Evolutionary conservation across 1,140 invertebrate species (phyloP).

Genomic region (Ridgeia piscesae): DNA sequence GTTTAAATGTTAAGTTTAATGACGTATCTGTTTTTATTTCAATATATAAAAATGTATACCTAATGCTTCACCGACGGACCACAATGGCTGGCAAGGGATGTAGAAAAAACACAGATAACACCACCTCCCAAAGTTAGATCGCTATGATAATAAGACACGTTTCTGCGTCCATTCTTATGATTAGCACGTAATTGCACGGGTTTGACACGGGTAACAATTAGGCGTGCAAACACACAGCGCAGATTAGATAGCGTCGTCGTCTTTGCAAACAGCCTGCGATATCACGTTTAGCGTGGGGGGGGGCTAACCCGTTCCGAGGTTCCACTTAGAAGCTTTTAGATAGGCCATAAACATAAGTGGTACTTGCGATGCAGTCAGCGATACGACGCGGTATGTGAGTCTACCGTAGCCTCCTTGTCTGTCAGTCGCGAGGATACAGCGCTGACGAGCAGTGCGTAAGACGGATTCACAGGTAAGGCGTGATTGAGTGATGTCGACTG

Average conservation of each 20-base stretch:
- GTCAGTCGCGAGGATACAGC: not conserved
- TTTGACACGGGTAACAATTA: not conserved
- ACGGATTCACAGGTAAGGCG: not conserved
- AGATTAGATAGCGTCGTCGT: not conserved
- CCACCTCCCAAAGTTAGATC: no score
- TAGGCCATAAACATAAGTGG: not conserved
- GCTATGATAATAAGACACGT: no score
- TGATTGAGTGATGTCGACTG: not conserved
- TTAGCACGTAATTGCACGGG: not conserved
- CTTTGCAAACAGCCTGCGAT: not conserved
- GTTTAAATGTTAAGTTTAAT: no score
- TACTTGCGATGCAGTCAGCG: not conserved
- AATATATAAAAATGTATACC: no score
- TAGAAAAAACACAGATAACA: no score
- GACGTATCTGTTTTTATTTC: no score
- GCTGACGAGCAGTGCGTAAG: not conserved
- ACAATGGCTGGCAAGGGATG: no score
- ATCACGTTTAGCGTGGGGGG: not conserved
- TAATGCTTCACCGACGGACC: no score
- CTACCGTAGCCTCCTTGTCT: not conserved
- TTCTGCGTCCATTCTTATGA: no score
- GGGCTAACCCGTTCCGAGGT: not conserved
- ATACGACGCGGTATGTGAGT: not conserved
- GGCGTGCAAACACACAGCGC: not conserved
- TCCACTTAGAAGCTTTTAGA: conserved; percentile 1